These are phyloP conservation scores for Ancistrus triradiatus DNA, from an alignment of 2,113 vertebrate genomes.

Conservation along the genomic window DNA sequence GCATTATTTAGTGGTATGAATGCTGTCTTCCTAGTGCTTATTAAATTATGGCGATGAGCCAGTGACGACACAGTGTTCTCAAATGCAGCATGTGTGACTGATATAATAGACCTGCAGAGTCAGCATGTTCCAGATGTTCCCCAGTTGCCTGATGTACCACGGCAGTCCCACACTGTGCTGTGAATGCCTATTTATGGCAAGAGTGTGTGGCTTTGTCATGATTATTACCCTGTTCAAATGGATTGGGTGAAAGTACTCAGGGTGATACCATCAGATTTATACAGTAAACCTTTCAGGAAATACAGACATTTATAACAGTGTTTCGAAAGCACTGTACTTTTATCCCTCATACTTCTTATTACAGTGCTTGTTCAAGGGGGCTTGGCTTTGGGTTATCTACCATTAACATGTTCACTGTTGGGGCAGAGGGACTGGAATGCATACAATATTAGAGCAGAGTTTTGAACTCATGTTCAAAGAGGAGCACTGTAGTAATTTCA, in stretches of 20 bases:
- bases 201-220: constrained; percentile 16
- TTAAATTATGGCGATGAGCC: constrained; percentile 2
- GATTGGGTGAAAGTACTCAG: constrained; percentile 23
- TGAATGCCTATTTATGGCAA: constrained; percentile 27
- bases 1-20: neutral
- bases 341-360: no score
- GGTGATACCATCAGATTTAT: constrained; percentile 17
- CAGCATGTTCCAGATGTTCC: constrained; percentile 42
- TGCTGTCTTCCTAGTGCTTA: neutral
- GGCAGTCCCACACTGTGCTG: constrained; percentile 17
- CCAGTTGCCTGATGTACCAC: constrained; percentile 33
- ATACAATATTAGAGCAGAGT: no score
- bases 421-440: no score
- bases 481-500: no score
- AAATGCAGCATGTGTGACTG: constrained; percentile 25
- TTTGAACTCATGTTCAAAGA: no score
- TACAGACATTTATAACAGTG: neutral
- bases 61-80: constrained; percentile 16
- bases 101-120: constrained; percentile 25
- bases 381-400: no score
- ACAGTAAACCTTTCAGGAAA: constrained; percentile 1
- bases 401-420: no score
- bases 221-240: constrained; percentile 37
- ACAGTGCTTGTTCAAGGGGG: no score
- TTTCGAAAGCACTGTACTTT: no score